Conservation (phyloP, 2,113 vertebrate species). For the Petromus typicus region DNA sequence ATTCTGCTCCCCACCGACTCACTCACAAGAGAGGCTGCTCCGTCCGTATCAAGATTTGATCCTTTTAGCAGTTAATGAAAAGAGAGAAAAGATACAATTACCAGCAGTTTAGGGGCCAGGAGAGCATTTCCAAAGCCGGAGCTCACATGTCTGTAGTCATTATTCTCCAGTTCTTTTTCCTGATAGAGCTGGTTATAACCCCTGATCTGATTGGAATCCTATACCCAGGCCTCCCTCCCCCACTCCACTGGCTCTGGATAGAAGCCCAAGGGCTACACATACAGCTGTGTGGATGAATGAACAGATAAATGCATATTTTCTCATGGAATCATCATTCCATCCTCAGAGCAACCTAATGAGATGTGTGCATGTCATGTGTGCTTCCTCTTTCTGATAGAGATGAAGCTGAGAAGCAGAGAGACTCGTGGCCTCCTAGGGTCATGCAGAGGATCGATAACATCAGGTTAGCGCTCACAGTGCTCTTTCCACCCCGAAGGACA, state of each 20-base stretch:
- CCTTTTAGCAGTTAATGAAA: slow-evolving; percentile 49
- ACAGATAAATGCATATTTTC: neutral
- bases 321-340: neutral
- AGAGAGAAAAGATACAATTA: slow-evolving; percentile 47
- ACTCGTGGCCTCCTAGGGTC: neutral
- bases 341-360: neutral
- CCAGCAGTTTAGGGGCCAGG: neutral
- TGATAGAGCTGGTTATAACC: neutral
- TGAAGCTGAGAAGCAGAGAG: neutral
- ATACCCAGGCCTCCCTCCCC: neutral
- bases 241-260: neutral
- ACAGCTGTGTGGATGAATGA: neutral
- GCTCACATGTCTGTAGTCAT: neutral
- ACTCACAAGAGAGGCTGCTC: neutral
- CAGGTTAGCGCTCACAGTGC: neutral
- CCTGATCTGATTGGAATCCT: slow-evolving; percentile 22
- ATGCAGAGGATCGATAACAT: neutral
- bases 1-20: neutral
- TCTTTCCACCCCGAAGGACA: neutral
- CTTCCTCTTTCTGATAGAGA: neutral
- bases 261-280: neutral
- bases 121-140: slow-evolving; percentile 41
- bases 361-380: fast-evolving
- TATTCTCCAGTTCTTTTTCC: neutral
- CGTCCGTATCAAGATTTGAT: neutral